Base-by-base conservation (phyloP, 1,140 invertebrate genomes). In the Eciton burchellii region DNA sequence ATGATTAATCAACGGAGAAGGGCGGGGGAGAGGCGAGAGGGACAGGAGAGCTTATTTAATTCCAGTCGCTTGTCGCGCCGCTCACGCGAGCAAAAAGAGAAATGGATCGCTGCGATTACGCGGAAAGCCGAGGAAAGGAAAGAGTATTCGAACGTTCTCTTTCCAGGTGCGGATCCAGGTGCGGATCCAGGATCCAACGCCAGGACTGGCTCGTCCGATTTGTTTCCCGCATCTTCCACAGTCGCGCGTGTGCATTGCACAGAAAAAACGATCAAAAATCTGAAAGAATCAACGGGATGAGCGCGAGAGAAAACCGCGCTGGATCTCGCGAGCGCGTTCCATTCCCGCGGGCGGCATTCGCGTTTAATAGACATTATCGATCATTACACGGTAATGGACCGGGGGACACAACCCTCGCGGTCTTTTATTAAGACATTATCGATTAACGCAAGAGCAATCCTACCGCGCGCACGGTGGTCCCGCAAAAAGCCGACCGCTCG, bases 371-470 rank as follows among this genome's bases (percentile, higher is more conserved):
- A 35, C 35, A 35, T 85, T 85, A 74, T 45, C 9, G 56, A 63
- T 68, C 47, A 29, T 74, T 74, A 41, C 65, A 59, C 41, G 2
- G 35, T 71, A 57, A 2, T 19, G 54, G 41, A 72, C 21, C 63
- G 62, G 26, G 52, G n/a, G n/a, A n/a, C n/a, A 77, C 26, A 49
- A 70, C 2, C 3, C 12, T 12, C 1, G 21, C 45, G 49, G 1
- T 68, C 26, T 87, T 35, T 79, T 86, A 86, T 86, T 86, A 70
- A 87, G 74, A 84, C 26, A 35, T 87, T 68, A 86, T 74, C 63
- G 60, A 47, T 82, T 66, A 86, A 74, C 47, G 62, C 19, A 70
- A 82, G 81, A 81, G 54, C 81, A 84, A 87, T 57, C 43, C 35
- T 35, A 81, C 77, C 52, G 70, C 83, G 49, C 26, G 60, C 52